Evolutionary conservation across 2,113 vertebrate genomes (phyloP).

Genomic region (Neopipo cinnamomea): DNA sequence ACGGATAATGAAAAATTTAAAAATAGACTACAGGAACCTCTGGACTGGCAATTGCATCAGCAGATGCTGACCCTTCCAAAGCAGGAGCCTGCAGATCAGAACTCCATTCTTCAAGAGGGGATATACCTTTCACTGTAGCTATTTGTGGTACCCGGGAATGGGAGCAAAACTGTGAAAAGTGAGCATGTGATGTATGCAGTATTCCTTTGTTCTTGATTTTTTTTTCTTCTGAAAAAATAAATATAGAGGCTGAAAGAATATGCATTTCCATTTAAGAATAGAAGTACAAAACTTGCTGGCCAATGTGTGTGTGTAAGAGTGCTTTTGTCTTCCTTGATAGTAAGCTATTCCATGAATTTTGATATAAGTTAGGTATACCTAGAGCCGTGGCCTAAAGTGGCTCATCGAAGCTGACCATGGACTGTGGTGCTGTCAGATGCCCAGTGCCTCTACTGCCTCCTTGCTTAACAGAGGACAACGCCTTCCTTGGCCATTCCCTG

Average conservation of each 20-base stretch:
- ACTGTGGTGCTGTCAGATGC: background rate
- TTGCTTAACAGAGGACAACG: background rate
- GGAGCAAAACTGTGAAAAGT: background rate
- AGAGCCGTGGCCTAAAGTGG: background rate
- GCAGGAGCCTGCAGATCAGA: background rate
- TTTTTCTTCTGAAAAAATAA: background rate
- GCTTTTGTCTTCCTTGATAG: background rate
- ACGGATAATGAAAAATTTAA: background rate
- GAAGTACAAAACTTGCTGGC: background rate
- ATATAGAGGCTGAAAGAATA: background rate
- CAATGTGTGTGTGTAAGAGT: background rate
- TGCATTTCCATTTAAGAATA: background rate
- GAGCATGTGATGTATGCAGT: background rate
- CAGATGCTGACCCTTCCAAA: background rate
- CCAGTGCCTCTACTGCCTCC: background rate
- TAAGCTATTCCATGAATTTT: background rate
- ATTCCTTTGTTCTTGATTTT: background rate
- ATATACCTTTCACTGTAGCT: background rate
- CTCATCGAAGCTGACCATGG: background rate
- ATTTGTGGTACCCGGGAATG: background rate
- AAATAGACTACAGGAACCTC: background rate
- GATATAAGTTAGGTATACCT: accelerated
- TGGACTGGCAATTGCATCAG: background rate
- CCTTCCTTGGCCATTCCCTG: background rate
- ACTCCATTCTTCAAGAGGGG: background rate